Conservation (phyloP, 2,113 vertebrate species). For the Hyla sarda region DNA sequence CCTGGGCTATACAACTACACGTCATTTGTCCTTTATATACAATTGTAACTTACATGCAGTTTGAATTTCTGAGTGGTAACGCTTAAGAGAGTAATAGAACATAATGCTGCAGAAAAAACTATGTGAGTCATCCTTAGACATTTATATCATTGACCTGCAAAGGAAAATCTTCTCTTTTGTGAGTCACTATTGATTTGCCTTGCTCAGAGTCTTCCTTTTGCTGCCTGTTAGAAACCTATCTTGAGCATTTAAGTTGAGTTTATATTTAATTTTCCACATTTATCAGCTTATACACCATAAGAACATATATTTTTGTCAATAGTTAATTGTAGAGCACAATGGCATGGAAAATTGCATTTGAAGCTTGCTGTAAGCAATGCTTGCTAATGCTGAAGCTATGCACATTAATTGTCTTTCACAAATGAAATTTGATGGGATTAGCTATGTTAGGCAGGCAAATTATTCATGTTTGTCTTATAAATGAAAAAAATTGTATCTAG, state of each 20-base stretch:
- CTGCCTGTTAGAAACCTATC: neutral
- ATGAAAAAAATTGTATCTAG: conserved; percentile 23
- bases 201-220: neutral
- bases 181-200: conserved; percentile 25
- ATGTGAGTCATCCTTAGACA: neutral
- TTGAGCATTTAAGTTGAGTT: neutral
- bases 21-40: neutral
- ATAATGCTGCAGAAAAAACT: conserved; percentile 1
- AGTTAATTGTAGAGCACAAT: conserved; percentile 26
- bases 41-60: neutral
- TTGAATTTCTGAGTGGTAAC: neutral
- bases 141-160: conserved; percentile 31
- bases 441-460: conserved; percentile 41
- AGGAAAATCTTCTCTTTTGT: neutral
- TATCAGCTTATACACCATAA: neutral
- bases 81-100: neutral
- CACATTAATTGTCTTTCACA: conserved; percentile 11
- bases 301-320: conserved; percentile 22
- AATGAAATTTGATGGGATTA: conserved; percentile 42
- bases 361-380: neutral
- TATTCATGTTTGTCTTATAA: conserved; percentile 38
- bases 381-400: conserved; percentile 8
- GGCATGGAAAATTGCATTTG: neutral
- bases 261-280: conserved; percentile 20
- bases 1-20: neutral